Percentiles rank a stretch among this genome's conserved stretches.
phyloP scores from a whole-genome alignment of 2,888 invertebrate genomes.

The Mythimna ferrago region DNA sequence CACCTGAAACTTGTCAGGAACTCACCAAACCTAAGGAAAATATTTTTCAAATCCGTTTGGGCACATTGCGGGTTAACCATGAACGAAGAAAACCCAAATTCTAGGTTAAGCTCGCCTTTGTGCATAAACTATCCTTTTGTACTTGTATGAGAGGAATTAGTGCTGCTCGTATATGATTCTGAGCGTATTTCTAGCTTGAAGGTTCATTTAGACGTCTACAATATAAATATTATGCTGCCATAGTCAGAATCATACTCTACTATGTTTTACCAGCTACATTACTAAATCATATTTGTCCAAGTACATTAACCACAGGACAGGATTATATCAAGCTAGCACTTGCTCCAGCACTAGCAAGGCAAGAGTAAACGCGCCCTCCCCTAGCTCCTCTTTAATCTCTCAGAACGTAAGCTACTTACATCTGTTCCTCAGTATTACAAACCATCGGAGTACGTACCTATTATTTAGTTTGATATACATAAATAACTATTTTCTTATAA shows the following conservation, averaged over 20 bases:
- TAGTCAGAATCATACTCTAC: not conserved
- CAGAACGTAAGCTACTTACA: constrained; percentile 27
- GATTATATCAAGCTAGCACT: not conserved
- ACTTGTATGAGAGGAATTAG: not conserved
- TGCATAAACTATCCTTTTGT: too few relatives aligned
- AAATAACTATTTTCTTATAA: not conserved
- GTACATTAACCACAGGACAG: not conserved
- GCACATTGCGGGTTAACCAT: not conserved
- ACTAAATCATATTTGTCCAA: too few relatives aligned
- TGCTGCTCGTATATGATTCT: not conserved
- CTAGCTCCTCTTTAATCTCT: constrained; percentile 15
- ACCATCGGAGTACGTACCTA: constrained; percentile 30
- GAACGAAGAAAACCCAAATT: not conserved
- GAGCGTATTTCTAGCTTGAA: not conserved
- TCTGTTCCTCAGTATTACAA: constrained; percentile 1
- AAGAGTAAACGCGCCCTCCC: not conserved
- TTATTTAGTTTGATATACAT: not conserved
- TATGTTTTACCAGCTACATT: not conserved
- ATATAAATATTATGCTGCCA: not conserved
- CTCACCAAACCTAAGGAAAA: not conserved
- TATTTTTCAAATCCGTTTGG: not conserved
- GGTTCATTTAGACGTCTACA: not conserved
- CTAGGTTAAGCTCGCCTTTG: too few relatives aligned
- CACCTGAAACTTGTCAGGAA: not conserved
- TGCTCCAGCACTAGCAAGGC: not conserved